Conservation (phyloP, 1,140 invertebrate species). For the Bombus waltoni region DNA sequence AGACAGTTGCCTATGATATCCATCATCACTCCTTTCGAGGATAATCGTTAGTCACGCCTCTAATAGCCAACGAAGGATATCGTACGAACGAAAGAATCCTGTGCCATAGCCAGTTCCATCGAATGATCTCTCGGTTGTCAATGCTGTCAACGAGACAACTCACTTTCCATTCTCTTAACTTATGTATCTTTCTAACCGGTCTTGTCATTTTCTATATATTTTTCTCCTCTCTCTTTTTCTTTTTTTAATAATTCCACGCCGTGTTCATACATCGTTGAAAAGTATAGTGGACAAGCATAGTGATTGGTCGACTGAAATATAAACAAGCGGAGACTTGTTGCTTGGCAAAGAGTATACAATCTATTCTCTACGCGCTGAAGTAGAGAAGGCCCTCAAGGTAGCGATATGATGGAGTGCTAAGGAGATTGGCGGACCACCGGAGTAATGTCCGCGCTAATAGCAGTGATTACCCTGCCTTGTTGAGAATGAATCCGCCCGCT, state of each 20-base stretch:
- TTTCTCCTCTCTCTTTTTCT: background rate
- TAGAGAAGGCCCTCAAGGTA: slow-evolving; percentile 52
- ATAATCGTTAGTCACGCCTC: slow-evolving; percentile 72
- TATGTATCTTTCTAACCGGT: background rate
- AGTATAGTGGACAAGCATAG: background rate
- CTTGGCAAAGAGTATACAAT: slow-evolving; percentile 9
- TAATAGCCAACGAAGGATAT: slow-evolving; percentile 60
- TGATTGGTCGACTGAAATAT: background rate
- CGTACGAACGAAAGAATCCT: slow-evolving; percentile 31
- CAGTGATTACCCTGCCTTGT: slow-evolving; percentile 81
- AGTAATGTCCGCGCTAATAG: slow-evolving; percentile 82
- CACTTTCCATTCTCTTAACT: background rate
- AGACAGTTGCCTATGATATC: slow-evolving; percentile 69
- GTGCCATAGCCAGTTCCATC: slow-evolving; percentile 3
- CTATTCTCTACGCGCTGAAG: slow-evolving; percentile 56
- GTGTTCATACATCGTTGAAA: background rate
- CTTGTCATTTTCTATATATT: background rate
- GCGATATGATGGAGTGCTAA: slow-evolving; percentile 72
- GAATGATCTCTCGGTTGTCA: slow-evolving; percentile 15
- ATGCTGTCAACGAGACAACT: slow-evolving; percentile 24
- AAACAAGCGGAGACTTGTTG: slow-evolving; percentile 29
- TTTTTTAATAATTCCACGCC: background rate
- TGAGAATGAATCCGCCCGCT: slow-evolving; percentile 78
- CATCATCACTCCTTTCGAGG: slow-evolving; percentile 71
- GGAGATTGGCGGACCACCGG: slow-evolving; percentile 81